A percentile compares a stretch with the other conserved stretches of the same genome.
These are phyloP conservation scores for Amiota mariae DNA, from an alignment of 2,888 invertebrate genomes.

Conservation along the genomic window DNA sequence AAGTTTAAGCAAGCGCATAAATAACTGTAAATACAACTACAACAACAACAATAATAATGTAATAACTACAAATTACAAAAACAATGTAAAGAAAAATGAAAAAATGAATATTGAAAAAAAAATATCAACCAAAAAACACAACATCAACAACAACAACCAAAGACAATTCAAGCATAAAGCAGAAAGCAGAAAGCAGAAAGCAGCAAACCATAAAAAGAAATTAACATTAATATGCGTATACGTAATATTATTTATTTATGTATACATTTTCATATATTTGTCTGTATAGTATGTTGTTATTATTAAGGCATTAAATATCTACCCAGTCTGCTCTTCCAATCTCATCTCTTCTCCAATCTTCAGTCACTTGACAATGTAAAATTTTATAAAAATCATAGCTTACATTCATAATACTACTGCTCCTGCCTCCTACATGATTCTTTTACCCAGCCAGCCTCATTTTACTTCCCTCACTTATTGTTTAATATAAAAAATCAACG, in stretches of 20 bases:
- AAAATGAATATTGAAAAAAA: no score
- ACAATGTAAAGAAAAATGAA: no score
- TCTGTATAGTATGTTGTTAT: no score
- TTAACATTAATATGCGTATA: constrained; percentile 42
- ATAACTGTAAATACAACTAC: constrained; percentile 56
- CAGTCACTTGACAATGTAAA: background rate
- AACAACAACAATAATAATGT: constrained; percentile 36
- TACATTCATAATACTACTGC: background rate
- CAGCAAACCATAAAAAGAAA: constrained; percentile 26
- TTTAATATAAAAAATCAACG: background rate
- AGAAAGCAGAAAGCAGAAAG: constrained; percentile 6
- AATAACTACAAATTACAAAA: no score
- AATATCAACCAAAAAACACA: constrained; percentile 37
- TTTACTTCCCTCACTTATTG: no score
- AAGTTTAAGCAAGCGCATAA: constrained; percentile 35
- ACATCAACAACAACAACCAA: constrained; percentile 34
- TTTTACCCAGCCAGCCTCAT: no score
- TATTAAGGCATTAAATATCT: no score
- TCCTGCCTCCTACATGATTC: no score
- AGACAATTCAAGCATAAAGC: constrained; percentile 29
- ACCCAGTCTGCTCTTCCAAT: background rate
- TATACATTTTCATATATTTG: constrained; percentile 8
- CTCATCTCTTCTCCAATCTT: background rate
- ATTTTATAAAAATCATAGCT: background rate
- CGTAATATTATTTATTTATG: constrained; percentile 45